A percentile compares a stretch with the other conserved stretches of the same genome.
These are phyloP conservation scores for Serranochromis macrocephalus DNA, from an alignment of 2,113 vertebrate species.

Conservation along the genomic window DNA sequence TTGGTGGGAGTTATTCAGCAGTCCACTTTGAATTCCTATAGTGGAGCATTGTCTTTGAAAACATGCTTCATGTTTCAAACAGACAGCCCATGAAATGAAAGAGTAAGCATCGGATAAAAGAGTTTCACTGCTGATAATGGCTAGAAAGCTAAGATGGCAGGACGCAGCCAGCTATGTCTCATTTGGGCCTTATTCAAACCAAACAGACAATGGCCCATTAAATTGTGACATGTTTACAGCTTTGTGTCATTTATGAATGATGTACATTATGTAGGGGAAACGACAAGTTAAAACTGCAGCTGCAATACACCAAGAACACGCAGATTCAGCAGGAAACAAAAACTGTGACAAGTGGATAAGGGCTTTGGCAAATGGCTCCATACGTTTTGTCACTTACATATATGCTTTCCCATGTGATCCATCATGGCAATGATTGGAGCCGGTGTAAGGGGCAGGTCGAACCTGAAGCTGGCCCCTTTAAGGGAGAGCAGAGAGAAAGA, in stretches of 20 bases:
- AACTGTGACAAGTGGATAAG: constrained; percentile 27
- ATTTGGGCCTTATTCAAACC: constrained; percentile 36
- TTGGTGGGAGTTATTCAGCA: constrained; percentile 1
- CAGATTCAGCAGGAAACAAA: constrained; percentile 45
- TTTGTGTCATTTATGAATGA: constrained; percentile 12
- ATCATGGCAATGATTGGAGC: constrained; percentile 22
- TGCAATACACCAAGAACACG: neutral
- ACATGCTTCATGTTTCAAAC: constrained; percentile 52
- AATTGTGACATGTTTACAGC: constrained; percentile 43
- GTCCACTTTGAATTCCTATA: constrained; percentile 48
- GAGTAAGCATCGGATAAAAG: constrained; percentile 40
- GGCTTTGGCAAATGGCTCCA: constrained; percentile 29
- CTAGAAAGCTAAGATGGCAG: constrained; percentile 6
- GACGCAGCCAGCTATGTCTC: constrained; percentile 19
- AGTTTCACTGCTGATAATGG: constrained; percentile 31
- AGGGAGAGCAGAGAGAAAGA: neutral
- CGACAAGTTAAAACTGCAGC: neutral
- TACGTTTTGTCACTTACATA: constrained; percentile 33
- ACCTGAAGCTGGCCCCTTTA: constrained; percentile 26
- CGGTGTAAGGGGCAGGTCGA: neutral
- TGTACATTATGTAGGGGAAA: neutral
- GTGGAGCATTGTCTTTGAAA: constrained; percentile 53
- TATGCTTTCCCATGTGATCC: constrained; percentile 6
- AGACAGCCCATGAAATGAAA: constrained; percentile 52
- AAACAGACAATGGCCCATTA: constrained; percentile 37